Percentiles rank a stretch among this genome's conserved stretches.
These are phyloP conservation scores for Volucella zonaria DNA, from an alignment of 2,888 invertebrate genomes.

Conservation along the genomic window DNA sequence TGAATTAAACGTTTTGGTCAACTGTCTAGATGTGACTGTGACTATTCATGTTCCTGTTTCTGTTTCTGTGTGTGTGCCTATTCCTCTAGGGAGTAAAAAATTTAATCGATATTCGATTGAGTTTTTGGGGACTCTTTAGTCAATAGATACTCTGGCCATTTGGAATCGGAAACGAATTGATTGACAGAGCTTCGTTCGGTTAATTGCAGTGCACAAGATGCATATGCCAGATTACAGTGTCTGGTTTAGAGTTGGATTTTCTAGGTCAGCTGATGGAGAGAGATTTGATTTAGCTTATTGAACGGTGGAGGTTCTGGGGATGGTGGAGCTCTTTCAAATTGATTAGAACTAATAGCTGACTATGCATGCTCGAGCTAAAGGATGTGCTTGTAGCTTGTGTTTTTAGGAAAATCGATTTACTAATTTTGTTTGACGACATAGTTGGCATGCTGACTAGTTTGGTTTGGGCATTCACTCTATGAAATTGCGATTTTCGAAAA, in stretches of 20 bases:
- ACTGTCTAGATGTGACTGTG: constrained; percentile 9
- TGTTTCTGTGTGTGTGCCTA: neutral
- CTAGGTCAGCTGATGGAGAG: neutral
- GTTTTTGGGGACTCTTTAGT: constrained; percentile 23
- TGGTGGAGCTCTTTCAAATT: too few species aligned
- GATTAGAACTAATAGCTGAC: too few species aligned
- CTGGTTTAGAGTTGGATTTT: neutral
- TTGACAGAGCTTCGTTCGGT: neutral
- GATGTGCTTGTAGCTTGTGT: too few species aligned
- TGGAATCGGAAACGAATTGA: neutral
- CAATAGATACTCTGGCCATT: constrained; percentile 27
- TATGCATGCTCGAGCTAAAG: too few species aligned
- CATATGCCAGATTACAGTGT: constrained; percentile 5
- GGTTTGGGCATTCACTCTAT: too few species aligned
- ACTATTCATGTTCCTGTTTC: too few species aligned
- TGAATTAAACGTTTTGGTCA: constrained; percentile 64
- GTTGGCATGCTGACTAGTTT: too few species aligned
- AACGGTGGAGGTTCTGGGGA: too few species aligned
- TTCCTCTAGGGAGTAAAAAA: constrained; percentile 18
- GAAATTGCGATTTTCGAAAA: too few species aligned
- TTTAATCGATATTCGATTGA: constrained; percentile 70
- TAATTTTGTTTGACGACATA: too few species aligned
- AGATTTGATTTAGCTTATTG: neutral
- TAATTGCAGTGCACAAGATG: constrained; percentile 31
- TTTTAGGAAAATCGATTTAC: too few species aligned